Base-by-base conservation (phyloP, 1,140 invertebrate species). In the Lethocerus indicus region DNA sequence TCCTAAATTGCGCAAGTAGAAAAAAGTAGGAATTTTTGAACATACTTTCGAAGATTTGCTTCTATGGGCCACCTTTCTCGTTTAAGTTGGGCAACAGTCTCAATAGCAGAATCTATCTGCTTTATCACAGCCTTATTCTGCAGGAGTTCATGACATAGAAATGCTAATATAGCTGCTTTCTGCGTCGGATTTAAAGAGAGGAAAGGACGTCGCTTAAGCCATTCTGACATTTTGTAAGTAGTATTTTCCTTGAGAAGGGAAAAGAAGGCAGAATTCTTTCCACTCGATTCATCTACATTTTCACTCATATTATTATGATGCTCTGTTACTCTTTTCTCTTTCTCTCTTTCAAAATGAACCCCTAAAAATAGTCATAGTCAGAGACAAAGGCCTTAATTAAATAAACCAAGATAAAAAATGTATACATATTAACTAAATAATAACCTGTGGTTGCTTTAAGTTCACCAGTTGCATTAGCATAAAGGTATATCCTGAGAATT, bases 81-180 rank as follows among this genome's bases (percentile, higher is more conserved):
- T 51, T 78, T 75, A 41, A 83, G 70, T 57, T 83, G 79, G 40
- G 76, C 76, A 16, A 83, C 76, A 32, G 73, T 80, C 49, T 87
- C 83, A 26, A 87, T 67, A 29, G 81, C 78, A 21, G 70, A 73
- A 53, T 88, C 84, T 41, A 88, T 79, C 65, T 87, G 83, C 13
- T 77, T 70, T 55, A 87, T 71, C 54, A 94, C 81, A 35, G 83
- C 76, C 68, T 91, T 90, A 63, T 91, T 92, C 65, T 90, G 87
- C 40, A 94, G 68, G 56, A 96, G 70, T 67, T 96, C 90, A 68
- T 96, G 89, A 66, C 90, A 94, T 2, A 96, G 71, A 65, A 87
- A 91, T 2, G 83, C 84, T 26, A 95, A 65, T 61, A 94, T 87
- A 51, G 82, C 77, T 0, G 86, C 79, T 63, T 95, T 95, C 47